Conservation (phyloP, 1,140 invertebrate genomes). For the Chymomyza costata region DNA sequence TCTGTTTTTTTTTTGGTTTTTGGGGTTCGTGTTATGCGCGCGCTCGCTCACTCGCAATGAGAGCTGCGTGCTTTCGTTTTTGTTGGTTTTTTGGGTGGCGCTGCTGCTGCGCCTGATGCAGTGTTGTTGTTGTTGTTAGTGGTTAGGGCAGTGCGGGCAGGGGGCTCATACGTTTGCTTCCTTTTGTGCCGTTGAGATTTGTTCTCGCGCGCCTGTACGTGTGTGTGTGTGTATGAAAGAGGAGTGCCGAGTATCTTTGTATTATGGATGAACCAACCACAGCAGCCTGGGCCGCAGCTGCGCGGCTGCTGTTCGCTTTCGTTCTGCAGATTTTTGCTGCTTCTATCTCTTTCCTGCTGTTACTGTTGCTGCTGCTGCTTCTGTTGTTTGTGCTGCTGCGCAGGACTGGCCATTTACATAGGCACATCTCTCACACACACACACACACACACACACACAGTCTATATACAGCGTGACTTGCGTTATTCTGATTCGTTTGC, state of each 20-base stretch:
- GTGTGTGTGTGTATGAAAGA: constrained; percentile 18
- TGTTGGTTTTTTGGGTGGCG: neutral
- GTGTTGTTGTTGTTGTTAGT: neutral
- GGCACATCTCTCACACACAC: neutral
- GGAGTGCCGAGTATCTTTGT: too few species aligned
- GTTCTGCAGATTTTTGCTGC: too few species aligned
- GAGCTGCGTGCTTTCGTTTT: neutral
- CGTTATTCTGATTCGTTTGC: constrained; percentile 70
- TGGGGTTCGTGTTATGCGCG: too few species aligned
- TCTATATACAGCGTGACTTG: constrained; percentile 50
- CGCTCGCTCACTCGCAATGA: too few species aligned
- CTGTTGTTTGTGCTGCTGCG: constrained; percentile 60
- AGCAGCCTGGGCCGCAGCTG: constrained; percentile 53
- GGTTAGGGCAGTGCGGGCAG: too few species aligned
- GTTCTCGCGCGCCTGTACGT: constrained; percentile 24
- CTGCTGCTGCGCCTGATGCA: constrained; percentile 15
- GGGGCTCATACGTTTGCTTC: too few species aligned
- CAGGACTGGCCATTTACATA: constrained; percentile 50
- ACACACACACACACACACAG: constrained; percentile 8
- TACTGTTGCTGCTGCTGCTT: constrained; percentile 17
- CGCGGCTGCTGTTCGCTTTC: constrained; percentile 55
- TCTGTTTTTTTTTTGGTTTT: too few species aligned
- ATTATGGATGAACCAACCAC: constrained; percentile 59
- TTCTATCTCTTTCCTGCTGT: constrained; percentile 38
- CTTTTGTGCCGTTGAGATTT: constrained; percentile 31